Base-by-base conservation (phyloP, 1,140 invertebrate species). In the Plutomurus gul region DNA sequence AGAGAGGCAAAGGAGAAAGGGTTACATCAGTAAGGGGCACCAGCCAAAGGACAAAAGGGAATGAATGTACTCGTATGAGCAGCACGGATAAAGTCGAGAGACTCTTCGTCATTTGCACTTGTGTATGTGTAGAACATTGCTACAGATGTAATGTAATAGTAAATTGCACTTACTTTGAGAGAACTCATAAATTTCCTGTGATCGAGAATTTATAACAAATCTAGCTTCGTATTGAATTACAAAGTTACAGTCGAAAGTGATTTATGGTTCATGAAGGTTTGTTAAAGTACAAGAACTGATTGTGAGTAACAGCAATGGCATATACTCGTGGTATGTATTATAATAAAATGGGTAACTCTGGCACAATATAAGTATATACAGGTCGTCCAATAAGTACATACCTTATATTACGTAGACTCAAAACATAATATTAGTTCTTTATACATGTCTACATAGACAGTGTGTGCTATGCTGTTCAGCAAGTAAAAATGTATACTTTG, bases 151-250 rank as follows among this genome's bases (percentile, higher is more conserved):
- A 7, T 20, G 27, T 75, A 56, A 70, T 30, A 30, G 40, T 43
- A 56, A 70, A 70, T 70, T 77, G 75, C 75, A 77, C 36, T 77
- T 73, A 65, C 30, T 36, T 65, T 37, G 78, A 76, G 65, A 80
- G 56, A 82, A 76, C 76, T 79, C 81, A 79, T 82, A 82, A 82
- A 79, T 82, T 82, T 79, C 27, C 71, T 47, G 71, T 78, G 76
- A 80, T 82, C 72, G 75, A 76, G 76, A 82, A 80, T 80, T 82
- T 80, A 80, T 82, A 82, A 81, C 80, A 81, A 81, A 78, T 81
- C 77, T 76, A 78, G 73, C 70, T 40, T 76, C 80, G 74, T 78
- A 78, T 81, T 81, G 80, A 81, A 81, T 81, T 81, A 81, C 80
- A 78, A 81, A 81, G 80, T 81, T 81, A 72, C 46, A 76, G 80